A percentile compares a stretch with the other conserved stretches of the same genome.
phyloP scores from a whole-genome alignment of 2,888 invertebrate genomes.

The Embidobia sp. region DNA sequence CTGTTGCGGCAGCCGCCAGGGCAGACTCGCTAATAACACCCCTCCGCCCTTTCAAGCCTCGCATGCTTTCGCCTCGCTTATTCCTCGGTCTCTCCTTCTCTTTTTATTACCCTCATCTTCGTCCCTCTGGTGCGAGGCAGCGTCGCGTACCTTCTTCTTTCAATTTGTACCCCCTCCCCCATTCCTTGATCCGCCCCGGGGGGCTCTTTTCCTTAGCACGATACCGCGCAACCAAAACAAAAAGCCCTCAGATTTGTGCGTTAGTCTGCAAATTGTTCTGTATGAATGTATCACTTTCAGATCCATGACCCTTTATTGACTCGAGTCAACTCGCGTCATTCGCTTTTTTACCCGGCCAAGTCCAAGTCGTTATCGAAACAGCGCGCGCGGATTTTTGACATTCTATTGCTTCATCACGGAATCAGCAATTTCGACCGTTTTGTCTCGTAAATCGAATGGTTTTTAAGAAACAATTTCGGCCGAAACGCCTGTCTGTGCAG shows the following conservation, averaged over 20 bases:
- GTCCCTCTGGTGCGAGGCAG: constrained; percentile 23
- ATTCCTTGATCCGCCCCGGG: constrained; percentile 8
- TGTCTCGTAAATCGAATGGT: constrained; percentile 38
- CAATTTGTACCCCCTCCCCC: constrained; percentile 27
- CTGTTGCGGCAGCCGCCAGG: constrained; percentile 77
- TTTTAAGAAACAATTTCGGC: constrained; percentile 47
- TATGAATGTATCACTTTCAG: constrained; percentile 71
- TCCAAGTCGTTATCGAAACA: constrained; percentile 62
- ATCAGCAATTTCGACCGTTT: constrained; percentile 36
- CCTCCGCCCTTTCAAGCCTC: constrained; percentile 63
- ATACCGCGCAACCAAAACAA: constrained; percentile 74
- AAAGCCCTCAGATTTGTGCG: constrained; percentile 72
- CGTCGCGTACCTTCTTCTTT: constrained; percentile 30
- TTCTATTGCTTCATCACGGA: constrained; percentile 79
- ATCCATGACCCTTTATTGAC: constrained; percentile 40
- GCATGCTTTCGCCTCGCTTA: constrained; percentile 59
- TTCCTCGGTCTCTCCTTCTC: constrained; percentile 46
- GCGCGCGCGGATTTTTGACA: constrained; percentile 76
- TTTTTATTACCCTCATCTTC: constrained; percentile 11
- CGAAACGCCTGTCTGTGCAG: not conserved
- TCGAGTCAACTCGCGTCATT: constrained; percentile 33
- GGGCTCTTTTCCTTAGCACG: constrained; percentile 25
- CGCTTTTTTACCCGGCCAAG: constrained; percentile 71
- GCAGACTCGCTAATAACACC: constrained; percentile 78
- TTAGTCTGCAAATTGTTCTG: constrained; percentile 74